Evolutionary conservation across 2,888 invertebrate genomes (phyloP), one percentile per base, ranked within the genome.

Genomic region (Tryphoninae sp.): DNA sequence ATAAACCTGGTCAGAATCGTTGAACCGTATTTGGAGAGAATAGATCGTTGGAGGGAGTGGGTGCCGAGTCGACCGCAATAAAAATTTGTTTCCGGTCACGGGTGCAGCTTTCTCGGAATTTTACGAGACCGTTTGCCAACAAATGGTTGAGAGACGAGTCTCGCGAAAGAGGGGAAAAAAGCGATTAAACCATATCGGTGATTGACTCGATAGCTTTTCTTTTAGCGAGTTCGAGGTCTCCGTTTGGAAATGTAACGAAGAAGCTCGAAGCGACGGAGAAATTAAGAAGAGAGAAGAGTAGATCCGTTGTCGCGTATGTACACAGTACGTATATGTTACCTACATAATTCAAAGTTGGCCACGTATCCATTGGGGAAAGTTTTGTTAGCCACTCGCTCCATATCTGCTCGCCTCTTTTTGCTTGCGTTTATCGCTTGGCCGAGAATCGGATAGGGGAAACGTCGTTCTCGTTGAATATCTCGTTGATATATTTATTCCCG

Each of bases 31-130:
- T 33, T 33, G 33, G 33, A 33, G 1, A 33, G 33, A 33, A 33
- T 33, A 33, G 33, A 33, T 6, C 33, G 6, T 33, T 33, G 1
- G 4, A 6, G 65, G 59, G 51, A n/a, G 7, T 16, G 65, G 64
- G n/a, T 42, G 40, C 22, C 75, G 19, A 19, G 3, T 26, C 26
- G 26, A 26, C 26, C 2, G 26, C 26, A 26, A 26, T 53, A 55
- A 68, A 68, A 53, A 23, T 58, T 55, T 45, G 45, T 75, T 75
- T 80, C 65, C 75, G 80, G 80, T 80, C 74, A 80, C 80, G 80
- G 40, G 49, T 62, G 22, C 26, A 33, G 33, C 6, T n/a, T 49
- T 49, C 49, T 49, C 49, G 11, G 49, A 13, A 49, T 49, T 49
- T 13, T 13, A 49, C 49, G 11, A 49, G n/a, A 49, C 13, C 49